Evolutionary conservation across 2,888 invertebrate species (phyloP), one percentile per base, ranked within the genome.

Genomic region (Melanophora roralis): DNA sequence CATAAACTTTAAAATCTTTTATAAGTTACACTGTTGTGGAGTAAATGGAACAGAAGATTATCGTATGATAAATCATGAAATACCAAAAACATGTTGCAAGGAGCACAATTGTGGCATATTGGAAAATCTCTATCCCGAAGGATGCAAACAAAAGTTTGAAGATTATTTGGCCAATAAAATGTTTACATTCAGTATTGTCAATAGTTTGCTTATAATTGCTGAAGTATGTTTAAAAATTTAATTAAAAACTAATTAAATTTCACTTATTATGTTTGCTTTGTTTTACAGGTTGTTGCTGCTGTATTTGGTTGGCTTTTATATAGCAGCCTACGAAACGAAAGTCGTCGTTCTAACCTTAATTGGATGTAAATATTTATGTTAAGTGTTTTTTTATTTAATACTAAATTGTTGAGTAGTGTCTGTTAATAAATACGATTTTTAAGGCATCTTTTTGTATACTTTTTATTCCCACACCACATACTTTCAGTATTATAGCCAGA

Each of bases 41-140:
- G 87, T 88, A 0, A 88, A 88, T 49, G 84, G 83, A 16, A 83
- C 83, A 3, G 83, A 82, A 14, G 88, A 88, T 38, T 88, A 88
- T 83, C 81, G 76, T 21, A 82, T 81, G 16, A 85, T 88, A n/a
- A 76, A 83, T 19, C 86, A 88, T 60, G 75, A 82, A 5, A 82
- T 88, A 47, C 88, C 88, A 2, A 81, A 80, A 32, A 84, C 83
- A 12, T 88, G 88, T 40, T 88, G 88, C 23, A 68, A 81, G 5
- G 84, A 84, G 4, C 78, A 73, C 9, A 85, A 86, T 45, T 88
- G 88, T 53, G 60, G 82, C 6, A 74, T 82, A 65, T 38, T 23
- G 0, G 72, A 79, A 23, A 85, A 84, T 62, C 57, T 88, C 1
- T 84, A 82, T 32, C 73, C 47, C 1, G 83, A 83, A 11, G 88